Percentiles rank a stretch among this genome's conserved stretches.
These are phyloP conservation scores for Pelosia muscerda DNA, from an alignment of 2,888 invertebrate genomes.

Conservation along the genomic window DNA sequence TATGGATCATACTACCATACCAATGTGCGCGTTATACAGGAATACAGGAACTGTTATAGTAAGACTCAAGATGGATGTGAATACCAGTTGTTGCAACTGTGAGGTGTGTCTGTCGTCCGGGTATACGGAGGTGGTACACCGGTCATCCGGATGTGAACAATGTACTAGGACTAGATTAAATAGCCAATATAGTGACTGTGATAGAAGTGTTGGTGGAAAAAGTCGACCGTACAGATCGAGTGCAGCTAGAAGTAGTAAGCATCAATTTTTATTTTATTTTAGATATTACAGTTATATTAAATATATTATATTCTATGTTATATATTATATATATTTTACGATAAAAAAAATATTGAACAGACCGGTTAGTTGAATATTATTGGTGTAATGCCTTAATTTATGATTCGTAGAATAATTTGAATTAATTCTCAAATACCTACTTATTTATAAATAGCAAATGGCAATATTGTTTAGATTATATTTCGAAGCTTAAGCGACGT, in stretches of 20 bases:
- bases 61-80: slow-evolving; percentile 75
- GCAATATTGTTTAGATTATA: slow-evolving; percentile 1
- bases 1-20: slow-evolving; percentile 79
- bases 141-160: slow-evolving; percentile 74
- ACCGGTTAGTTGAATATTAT: not conserved
- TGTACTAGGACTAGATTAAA: slow-evolving; percentile 79
- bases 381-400: not conserved
- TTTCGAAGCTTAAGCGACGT: not conserved
- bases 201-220: slow-evolving; percentile 78
- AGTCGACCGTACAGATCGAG: slow-evolving; percentile 74
- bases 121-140: slow-evolving; percentile 58
- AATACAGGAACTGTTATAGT: slow-evolving; percentile 78
- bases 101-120: slow-evolving; percentile 54
- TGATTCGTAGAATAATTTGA: not conserved
- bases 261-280: slow-evolving; percentile 32
- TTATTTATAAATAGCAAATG: not conserved
- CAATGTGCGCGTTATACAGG: slow-evolving; percentile 74
- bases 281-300: too few species aligned
- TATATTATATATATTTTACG: not conserved
- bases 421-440: not conserved
- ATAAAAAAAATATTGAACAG: not conserved
- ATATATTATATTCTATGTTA: too few species aligned
- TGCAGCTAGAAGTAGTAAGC: slow-evolving; percentile 81
- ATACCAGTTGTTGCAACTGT: slow-evolving; percentile 56
- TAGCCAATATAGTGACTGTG: slow-evolving; percentile 83